These are phyloP conservation scores for Piaya cayana DNA, from an alignment of 2,113 vertebrate species.

Conservation along the genomic window DNA sequence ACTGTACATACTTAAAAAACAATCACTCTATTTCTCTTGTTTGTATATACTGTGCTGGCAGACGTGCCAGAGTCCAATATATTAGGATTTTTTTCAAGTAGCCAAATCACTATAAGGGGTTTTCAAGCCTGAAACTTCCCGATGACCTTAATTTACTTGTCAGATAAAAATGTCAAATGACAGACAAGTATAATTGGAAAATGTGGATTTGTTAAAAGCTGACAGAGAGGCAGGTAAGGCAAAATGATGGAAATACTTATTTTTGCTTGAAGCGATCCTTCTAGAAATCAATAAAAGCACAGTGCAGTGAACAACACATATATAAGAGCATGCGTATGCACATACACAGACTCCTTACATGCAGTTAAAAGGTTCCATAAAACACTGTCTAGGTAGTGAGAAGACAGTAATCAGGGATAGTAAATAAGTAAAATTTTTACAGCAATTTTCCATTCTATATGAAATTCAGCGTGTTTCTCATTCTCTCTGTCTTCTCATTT, in stretches of 20 bases:
- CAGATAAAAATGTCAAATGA: constrained; percentile 31
- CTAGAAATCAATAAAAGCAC: constrained; percentile 16
- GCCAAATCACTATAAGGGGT: neutral
- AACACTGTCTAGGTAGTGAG: neutral
- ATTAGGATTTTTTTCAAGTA: neutral
- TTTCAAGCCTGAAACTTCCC: constrained; percentile 21
- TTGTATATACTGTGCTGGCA: neutral
- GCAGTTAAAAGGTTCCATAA: neutral
- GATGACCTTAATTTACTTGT: constrained; percentile 60
- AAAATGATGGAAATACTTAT: constrained; percentile 26
- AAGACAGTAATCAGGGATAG: neutral
- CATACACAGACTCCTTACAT: neutral
- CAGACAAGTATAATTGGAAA: constrained; percentile 52
- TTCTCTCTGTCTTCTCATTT: neutral
- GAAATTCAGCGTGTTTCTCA: neutral
- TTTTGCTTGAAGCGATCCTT: constrained; percentile 31
- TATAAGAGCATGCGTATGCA: neutral
- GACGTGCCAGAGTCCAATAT: neutral
- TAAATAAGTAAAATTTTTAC: neutral
- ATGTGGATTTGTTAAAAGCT: constrained; percentile 32
- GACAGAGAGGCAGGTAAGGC: constrained; percentile 2
- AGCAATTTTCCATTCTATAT: neutral
- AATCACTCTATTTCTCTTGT: neutral
- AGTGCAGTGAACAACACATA: neutral
- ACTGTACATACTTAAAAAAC: neutral